Evolutionary conservation across 2,888 invertebrate species (phyloP), one percentile per base, ranked within the genome.

Genomic region (Calameuta idolon): DNA sequence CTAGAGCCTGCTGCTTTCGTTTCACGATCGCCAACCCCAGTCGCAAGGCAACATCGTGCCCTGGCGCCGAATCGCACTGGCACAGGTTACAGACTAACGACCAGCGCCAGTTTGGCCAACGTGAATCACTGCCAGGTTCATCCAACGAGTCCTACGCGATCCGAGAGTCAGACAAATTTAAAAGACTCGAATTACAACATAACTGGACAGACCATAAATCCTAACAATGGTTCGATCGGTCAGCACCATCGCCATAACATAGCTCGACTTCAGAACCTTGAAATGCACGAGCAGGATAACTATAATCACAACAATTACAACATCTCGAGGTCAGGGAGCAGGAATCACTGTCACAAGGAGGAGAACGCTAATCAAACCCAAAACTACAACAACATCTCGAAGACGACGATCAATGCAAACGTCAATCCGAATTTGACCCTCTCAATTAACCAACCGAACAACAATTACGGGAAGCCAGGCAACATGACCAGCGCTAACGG

Each of bases 401-500:
- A 91, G 80, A 91, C 91, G 0, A 91, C 90, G 30, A 90, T 91
- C 4, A 91, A 91, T 79, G 91, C 91, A 0, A 91, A 91, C 79
- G 88, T 88, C 68, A 86, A 89, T 78, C 84, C 88, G 0, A 91
- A 91, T 82, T 83, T 91, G 11, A 90, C 91, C 0, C 83, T 90
- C 0, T 89, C 91, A 0, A 91, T 91, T 33, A 89, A 89, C 79
- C 90, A 89, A 69, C 89, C 88, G 5, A 89, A 89, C 76, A 90
- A 90, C 71, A 89, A 89, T 81, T 89, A 90, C 77, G 87, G 87
- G 76, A 87, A 83, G 30, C 75, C 83, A 0, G 91, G 91, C 81
- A 92, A 92, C 85, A 92, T 92, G 88, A 94, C 94, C 76, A 93
- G 94, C 11, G 89, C 89, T 15, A 91, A 92, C 69, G 91, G 91